Evolutionary conservation across 2,888 invertebrate species (phyloP).

Genomic region (Amblyjoppa proteus): DNA sequence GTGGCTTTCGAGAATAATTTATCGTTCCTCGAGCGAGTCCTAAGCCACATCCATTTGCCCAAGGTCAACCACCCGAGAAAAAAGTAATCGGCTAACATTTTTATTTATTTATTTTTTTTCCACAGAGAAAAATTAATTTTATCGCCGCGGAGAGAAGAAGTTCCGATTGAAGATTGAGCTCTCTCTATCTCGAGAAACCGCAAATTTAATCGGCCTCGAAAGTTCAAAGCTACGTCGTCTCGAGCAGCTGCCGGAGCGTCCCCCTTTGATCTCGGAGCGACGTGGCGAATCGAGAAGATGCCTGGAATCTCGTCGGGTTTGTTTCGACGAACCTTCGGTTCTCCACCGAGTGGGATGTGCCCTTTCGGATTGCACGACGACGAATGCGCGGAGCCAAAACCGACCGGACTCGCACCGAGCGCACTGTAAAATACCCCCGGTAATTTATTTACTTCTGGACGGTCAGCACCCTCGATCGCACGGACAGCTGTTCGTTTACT

Average conservation of each 20-base stretch:
- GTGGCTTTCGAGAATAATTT: slow-evolving; percentile 10
- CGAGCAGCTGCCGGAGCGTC: slow-evolving; percentile 49
- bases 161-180: not conserved
- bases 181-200: not conserved
- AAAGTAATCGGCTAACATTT: not conserved
- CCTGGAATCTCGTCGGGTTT: slow-evolving; percentile 12
- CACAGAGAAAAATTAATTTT: not conserved
- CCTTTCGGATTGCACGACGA: not conserved
- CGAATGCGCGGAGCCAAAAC: not conserved
- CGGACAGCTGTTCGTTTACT: slow-evolving; percentile 68
- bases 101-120: not conserved
- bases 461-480: slow-evolving; percentile 11
- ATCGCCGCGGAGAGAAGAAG: not conserved
- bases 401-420: not conserved
- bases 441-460: slow-evolving; percentile 43
- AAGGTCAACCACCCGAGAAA: not conserved
- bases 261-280: slow-evolving; percentile 73
- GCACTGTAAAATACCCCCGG: not conserved
- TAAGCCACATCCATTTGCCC: not conserved
- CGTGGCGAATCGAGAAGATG: slow-evolving; percentile 63
- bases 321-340: slow-evolving; percentile 4
- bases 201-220: slow-evolving; percentile 46
- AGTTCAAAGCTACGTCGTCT: slow-evolving; percentile 68
- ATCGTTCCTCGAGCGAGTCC: slow-evolving; percentile 1
- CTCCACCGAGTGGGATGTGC: not conserved